Base-by-base conservation (phyloP, 2,888 invertebrate species). In the Ennomos quercinarius region DNA sequence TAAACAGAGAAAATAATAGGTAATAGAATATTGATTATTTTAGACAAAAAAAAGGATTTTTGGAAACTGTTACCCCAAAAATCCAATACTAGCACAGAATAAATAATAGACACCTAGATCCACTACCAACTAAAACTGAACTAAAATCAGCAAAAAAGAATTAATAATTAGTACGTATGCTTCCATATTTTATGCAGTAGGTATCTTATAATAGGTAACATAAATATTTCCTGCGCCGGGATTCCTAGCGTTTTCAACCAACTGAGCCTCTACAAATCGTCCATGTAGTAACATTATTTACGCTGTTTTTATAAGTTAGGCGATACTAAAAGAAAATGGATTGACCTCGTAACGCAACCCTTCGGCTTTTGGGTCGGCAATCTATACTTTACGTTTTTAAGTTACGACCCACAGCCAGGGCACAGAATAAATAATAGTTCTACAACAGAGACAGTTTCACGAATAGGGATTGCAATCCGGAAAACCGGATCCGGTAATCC, bases 321-420 rank as follows among this genome's bases (percentile, higher is more conserved):
- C 48, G 38, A 56, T 49, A 64, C 57, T 57, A 44, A 61, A 67
- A 66, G 35, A 53, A 67, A 68, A 64, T 58, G 54, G 47, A 63
- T 64, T 52, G 48, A 65, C 64, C 57, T 57, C 51, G 45, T 60
- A 63, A 61, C 57, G 61, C 39, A 54, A 57, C 57, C 60, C 46
- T 59, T 47, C 55, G 47, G 55, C 61, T 46, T 59, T 47, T 53
- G 47, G 55, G 54, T 60, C 58, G 54, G 51, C 57, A 53, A 71
- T 71, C 61, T 63, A 60, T 57, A 55, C 70, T 72, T 62, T 61
- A 64, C 61, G 62, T 66, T 66, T 67, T 63, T 59, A 67, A 68
- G 65, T 72, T 66, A 73, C 68, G 65, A 67, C 61, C 50, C 53
- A 50, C 63, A 64, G 63, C 59, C 63, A 62, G 51, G 55, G 58